These are phyloP conservation scores for Mesaphorura yosii DNA, from an alignment of 1,140 invertebrate genomes.

Conservation along the genomic window DNA sequence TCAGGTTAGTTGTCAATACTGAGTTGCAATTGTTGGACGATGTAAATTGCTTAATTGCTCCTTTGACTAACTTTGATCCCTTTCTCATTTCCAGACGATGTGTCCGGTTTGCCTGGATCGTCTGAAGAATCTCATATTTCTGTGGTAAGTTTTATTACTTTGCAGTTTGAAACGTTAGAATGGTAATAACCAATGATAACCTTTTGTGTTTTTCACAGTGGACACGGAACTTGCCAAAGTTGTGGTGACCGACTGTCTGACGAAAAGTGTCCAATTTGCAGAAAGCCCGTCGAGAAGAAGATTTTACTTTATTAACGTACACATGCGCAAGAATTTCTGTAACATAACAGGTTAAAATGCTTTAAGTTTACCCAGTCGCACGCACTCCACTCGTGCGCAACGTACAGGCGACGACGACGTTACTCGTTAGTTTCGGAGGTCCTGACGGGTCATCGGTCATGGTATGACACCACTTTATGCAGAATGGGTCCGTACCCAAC, in stretches of 20 bases:
- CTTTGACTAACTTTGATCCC: neutral
- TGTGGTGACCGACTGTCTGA: slow-evolving; percentile 80
- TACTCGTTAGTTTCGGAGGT: too few relatives aligned
- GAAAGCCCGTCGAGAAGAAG: slow-evolving; percentile 87
- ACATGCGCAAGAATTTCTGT: neutral
- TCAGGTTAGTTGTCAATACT: slow-evolving; percentile 51
- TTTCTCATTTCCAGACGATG: slow-evolving; percentile 64
- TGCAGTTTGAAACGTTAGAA: too few relatives aligned
- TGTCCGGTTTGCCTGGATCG: slow-evolving; percentile 95
- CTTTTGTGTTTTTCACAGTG: too few relatives aligned
- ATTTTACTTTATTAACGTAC: slow-evolving; percentile 68
- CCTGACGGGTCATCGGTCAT: too few relatives aligned
- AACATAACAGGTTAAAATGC: neutral
- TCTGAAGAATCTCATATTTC: slow-evolving; percentile 95
- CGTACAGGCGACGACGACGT: too few relatives aligned
- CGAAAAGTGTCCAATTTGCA: slow-evolving; percentile 85
- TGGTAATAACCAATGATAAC: too few relatives aligned
- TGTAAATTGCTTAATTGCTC: neutral
- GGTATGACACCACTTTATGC: too few relatives aligned
- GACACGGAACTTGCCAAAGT: slow-evolving; percentile 95
- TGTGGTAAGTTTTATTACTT: too few relatives aligned
- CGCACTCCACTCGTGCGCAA: too few relatives aligned
- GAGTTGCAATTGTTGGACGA: neutral
- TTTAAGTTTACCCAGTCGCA: neutral
- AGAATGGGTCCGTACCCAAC: too few relatives aligned